phyloP scores from a whole-genome alignment of 2,888 invertebrate genomes.

The Phortica okadai region DNA sequence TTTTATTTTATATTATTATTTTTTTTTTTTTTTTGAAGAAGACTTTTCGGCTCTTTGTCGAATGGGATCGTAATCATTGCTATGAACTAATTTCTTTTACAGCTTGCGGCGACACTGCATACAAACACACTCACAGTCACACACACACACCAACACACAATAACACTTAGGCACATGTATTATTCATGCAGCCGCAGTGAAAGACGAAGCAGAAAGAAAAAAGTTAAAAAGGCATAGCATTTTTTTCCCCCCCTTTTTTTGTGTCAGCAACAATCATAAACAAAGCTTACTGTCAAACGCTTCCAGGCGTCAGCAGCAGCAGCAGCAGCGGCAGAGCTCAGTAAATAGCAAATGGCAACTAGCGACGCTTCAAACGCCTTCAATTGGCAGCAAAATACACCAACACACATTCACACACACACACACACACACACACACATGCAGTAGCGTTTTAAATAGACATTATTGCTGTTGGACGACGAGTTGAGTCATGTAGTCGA shows the following conservation, averaged over 20 bases:
- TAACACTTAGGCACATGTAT: slow-evolving; percentile 52
- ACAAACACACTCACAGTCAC: slow-evolving; percentile 32
- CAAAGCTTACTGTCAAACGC: no score
- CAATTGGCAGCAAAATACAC: not conserved
- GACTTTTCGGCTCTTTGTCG: no score
- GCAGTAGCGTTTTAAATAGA: no score
- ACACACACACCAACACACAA: slow-evolving; percentile 5
- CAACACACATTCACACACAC: no score
- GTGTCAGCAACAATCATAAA: no score
- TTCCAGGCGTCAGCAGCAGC: no score
- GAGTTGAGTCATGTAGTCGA: not conserved
- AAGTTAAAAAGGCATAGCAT: not conserved
- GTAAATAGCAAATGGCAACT: no score
- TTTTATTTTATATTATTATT: not conserved
- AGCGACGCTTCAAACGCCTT: not conserved
- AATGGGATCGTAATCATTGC: slow-evolving; percentile 28
- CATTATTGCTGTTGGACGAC: not conserved
- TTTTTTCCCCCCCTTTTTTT: not conserved
- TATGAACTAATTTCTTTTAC: slow-evolving; percentile 66
- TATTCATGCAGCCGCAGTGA: slow-evolving; percentile 64
- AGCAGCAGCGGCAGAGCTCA: no score
- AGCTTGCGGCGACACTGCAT: slow-evolving; percentile 52
- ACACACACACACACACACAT: no score
- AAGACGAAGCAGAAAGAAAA: slow-evolving; percentile 49
- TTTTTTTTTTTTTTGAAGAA: not conserved